Evolutionary conservation across 1,140 invertebrate genomes (phyloP).

Genomic region (Aleiodes sp.): DNA sequence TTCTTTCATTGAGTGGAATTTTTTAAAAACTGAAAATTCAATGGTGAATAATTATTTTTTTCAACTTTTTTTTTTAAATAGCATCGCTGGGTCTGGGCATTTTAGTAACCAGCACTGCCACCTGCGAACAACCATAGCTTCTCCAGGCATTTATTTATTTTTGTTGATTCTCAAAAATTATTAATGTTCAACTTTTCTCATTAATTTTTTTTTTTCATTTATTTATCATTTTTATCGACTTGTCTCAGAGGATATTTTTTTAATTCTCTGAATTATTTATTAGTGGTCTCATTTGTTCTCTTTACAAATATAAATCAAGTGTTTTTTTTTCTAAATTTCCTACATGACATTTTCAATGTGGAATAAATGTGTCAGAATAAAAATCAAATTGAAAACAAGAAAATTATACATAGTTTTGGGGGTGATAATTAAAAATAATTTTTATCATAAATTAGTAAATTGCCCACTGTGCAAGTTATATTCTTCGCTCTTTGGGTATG

Average conservation of each 20-base stretch:
- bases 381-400: not conserved
- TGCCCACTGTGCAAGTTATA: not conserved
- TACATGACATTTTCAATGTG: not conserved
- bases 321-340: no score
- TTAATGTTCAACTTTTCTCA: not conserved
- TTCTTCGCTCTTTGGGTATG: not conserved
- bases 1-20: no score
- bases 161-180: slow-evolving; percentile 18
- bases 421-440: not conserved
- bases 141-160: slow-evolving; percentile 47
- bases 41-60: not conserved
- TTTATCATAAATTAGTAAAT: not conserved
- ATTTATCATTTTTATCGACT: slow-evolving; percentile 14
- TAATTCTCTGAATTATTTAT: not conserved
- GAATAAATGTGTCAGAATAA: not conserved
- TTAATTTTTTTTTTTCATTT: slow-evolving; percentile 16
- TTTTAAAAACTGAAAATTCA: not conserved
- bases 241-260: not conserved
- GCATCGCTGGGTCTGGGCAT: slow-evolving; percentile 54
- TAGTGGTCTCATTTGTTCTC: not conserved
- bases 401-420: not conserved
- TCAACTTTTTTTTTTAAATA: slow-evolving; percentile 43
- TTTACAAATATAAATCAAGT: not conserved
- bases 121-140: slow-evolving; percentile 57
- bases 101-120: slow-evolving; percentile 61